phyloP scores from a whole-genome alignment of 2,888 invertebrate genomes.

The Catocala sponsa region DNA sequence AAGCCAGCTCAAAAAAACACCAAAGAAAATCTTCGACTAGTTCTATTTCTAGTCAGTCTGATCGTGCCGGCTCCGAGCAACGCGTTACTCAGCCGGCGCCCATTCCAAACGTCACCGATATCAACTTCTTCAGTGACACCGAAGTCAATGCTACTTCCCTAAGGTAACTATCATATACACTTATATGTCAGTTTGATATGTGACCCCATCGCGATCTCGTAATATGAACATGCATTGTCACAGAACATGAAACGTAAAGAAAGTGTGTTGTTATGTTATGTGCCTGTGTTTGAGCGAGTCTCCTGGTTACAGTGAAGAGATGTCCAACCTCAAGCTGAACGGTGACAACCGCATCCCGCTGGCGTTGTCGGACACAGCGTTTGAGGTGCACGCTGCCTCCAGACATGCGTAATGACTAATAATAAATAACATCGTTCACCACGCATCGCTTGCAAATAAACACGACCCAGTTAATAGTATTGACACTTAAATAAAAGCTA shows the following conservation, averaged over 20 bases:
- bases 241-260: conserved; percentile 10
- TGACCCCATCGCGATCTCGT: conserved; percentile 10
- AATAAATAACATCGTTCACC: conserved; percentile 57
- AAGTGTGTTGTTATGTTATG: conserved; percentile 22
- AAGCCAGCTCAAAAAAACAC: conserved; percentile 93
- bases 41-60: conserved; percentile 85
- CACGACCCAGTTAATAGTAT: conserved; percentile 44
- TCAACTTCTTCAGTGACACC: conserved; percentile 96
- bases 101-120: conserved; percentile 72
- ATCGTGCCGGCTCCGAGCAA: conserved; percentile 82
- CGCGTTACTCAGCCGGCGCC: conserved; percentile 71
- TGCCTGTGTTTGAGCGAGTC: conserved; percentile 50
- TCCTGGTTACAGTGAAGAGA: conserved; percentile 84
- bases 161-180: conserved; percentile 74
- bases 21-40: conserved; percentile 91
- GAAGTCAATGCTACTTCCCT: conserved; percentile 91
- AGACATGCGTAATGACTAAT: conserved; percentile 82
- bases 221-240: conserved; percentile 12
- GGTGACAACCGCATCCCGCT: conserved; percentile 85
- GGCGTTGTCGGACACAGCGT: conserved; percentile 85
- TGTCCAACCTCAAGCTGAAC: conserved; percentile 84
- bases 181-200: conserved; percentile 2
- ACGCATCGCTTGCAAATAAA: conserved; percentile 64
- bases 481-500: conserved; percentile 16
- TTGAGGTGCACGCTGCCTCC: conserved; percentile 85